Conservation (phyloP, 2,797 vertebrate species). For the Streptopelia turtur region DNA sequence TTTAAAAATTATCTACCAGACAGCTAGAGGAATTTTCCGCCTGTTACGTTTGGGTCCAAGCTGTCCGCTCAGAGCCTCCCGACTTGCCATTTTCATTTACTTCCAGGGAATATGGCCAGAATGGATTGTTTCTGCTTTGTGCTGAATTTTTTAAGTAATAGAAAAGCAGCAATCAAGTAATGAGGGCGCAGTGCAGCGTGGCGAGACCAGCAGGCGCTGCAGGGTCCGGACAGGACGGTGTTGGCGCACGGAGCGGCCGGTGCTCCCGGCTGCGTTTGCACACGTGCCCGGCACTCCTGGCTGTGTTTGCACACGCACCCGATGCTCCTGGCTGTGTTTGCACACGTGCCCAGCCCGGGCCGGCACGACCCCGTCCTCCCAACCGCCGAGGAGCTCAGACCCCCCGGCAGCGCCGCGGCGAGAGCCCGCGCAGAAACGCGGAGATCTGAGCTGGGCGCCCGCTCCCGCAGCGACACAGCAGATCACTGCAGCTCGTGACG, state of each 20-base stretch:
- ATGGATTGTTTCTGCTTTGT: background rate
- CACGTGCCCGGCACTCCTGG: background rate
- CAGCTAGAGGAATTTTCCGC: background rate
- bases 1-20: background rate
- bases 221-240: accelerated
- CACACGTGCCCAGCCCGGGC: background rate
- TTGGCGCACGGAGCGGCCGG: too few relatives aligned
- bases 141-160: background rate
- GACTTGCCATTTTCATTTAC: background rate
- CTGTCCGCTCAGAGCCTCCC: background rate
- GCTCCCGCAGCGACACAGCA: constrained; percentile 46
- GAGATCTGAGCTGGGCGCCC: constrained; percentile 31
- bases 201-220: accelerated
- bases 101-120: background rate
- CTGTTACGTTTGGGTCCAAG: background rate
- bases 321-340: too few relatives aligned
- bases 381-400: background rate
- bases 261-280: background rate
- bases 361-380: background rate
- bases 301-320: background rate
- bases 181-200: accelerated
- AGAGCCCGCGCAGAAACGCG: background rate
- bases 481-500: constrained; percentile 53
- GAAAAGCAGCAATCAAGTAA: background rate
- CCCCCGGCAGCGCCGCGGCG: background rate